These are phyloP conservation scores for Sinotaia quadrata DNA, from an alignment of 2,888 invertebrate species.

Conservation along the genomic window DNA sequence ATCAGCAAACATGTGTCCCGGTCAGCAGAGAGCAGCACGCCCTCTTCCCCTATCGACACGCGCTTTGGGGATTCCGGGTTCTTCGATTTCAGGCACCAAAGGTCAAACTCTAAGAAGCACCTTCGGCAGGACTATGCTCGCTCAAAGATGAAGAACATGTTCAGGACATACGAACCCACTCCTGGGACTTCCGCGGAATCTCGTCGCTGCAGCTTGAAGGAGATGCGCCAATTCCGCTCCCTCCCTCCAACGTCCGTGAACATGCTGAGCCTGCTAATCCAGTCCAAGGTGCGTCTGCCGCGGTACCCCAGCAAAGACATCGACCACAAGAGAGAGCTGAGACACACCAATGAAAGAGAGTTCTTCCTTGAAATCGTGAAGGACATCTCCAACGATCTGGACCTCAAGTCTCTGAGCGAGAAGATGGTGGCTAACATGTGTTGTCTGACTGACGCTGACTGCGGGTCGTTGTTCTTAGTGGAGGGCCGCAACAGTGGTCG, in stretches of 20 bases:
- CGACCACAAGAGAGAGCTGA: conserved; percentile 72
- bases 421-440: conserved; percentile 75
- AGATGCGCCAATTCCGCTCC: conserved; percentile 75
- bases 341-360: conserved; percentile 72
- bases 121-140: conserved; percentile 75
- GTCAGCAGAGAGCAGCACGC: conserved; percentile 52
- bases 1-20: conserved; percentile 33
- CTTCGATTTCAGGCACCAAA: conserved; percentile 54
- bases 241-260: conserved; percentile 75
- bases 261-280: conserved; percentile 75
- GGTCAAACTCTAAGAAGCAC: conserved; percentile 74
- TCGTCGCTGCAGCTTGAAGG: conserved; percentile 74
- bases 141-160: conserved; percentile 74
- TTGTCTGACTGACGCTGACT: conserved; percentile 74
- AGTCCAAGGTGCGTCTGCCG: conserved; percentile 73
- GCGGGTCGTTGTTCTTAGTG: conserved; percentile 74
- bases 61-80: conserved; percentile 47
- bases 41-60: conserved; percentile 53
- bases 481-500: conserved; percentile 71
- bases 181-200: conserved; percentile 55
- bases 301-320: conserved; percentile 74
- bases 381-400: conserved; percentile 75
- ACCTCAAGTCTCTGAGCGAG: conserved; percentile 73
- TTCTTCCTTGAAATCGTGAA: conserved; percentile 75
- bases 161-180: conserved; percentile 71